Evolutionary conservation across 2,797 vertebrate genomes (phyloP).

Genomic region (Smutsia temminckii): DNA sequence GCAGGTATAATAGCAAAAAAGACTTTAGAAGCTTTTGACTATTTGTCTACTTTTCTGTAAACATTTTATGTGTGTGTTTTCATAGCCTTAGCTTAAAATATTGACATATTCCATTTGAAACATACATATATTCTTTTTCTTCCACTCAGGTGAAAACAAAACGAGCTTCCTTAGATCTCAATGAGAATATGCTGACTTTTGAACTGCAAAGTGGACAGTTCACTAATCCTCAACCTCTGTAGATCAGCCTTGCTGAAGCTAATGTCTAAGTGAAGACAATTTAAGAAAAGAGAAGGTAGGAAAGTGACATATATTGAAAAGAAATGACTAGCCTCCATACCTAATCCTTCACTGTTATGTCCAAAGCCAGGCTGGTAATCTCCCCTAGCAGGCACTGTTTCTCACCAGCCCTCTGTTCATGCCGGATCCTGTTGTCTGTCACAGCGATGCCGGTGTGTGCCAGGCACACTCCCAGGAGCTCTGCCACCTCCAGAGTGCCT

Average conservation of each 20-base stretch:
- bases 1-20: neutral
- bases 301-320: neutral
- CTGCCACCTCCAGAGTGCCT: too few relatives aligned
- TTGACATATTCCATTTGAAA: neutral
- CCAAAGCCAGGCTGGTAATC: neutral
- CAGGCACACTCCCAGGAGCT: too few relatives aligned
- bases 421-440: neutral
- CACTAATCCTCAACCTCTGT: neutral
- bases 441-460: too few relatives aligned
- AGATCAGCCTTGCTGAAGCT: neutral
- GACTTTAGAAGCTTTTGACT: neutral
- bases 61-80: neutral
- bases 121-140: neutral
- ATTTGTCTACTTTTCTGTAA: neutral
- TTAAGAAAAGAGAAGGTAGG: neutral
- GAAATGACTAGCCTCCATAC: neutral
- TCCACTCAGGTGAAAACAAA: conserved; percentile 16
- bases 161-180: neutral
- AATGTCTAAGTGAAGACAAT: neutral
- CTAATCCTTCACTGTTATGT: neutral
- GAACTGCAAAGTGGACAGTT: neutral
- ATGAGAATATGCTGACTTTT: neutral
- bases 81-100: neutral
- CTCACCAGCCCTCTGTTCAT: neutral
- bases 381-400: neutral